phyloP scores from a whole-genome alignment of 2,797 vertebrate genomes.

The Pseudotriccus pelzelni region DNA sequence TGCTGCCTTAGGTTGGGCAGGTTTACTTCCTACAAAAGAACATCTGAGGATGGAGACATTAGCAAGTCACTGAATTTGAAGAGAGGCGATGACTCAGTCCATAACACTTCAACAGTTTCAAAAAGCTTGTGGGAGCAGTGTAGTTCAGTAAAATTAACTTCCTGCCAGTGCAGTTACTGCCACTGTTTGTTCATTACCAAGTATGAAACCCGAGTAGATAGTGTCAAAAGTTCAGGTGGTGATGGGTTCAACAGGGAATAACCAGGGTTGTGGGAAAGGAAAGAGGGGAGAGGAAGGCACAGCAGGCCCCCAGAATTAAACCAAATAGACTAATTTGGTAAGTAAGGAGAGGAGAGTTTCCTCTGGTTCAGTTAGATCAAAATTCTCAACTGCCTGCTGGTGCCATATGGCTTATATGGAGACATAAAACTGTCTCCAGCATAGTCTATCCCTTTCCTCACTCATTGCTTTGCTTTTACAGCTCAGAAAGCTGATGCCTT shows the following conservation, averaged over 20 bases:
- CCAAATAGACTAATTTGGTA: not conserved
- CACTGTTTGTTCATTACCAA: not conserved
- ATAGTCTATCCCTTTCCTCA: not conserved
- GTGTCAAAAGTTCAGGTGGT: slow-evolving; percentile 30
- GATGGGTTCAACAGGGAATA: not conserved
- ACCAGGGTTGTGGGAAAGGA: not conserved
- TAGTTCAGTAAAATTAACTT: not conserved
- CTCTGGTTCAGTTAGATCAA: not conserved
- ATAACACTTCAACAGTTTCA: not conserved
- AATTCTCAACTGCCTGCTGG: not conserved
- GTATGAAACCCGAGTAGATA: not conserved
- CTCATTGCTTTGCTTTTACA: not conserved
- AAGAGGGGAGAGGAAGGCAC: not conserved
- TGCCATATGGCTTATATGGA: not conserved
- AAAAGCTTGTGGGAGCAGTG: not conserved
- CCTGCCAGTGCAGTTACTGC: not conserved
- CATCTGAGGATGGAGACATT: not conserved
- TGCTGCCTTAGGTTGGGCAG: not conserved
- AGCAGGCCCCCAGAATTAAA: not conserved
- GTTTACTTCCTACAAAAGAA: not conserved
- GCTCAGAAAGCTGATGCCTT: not conserved
- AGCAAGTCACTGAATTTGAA: not conserved
- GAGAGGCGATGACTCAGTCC: slow-evolving; percentile 8
- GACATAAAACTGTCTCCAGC: not conserved
- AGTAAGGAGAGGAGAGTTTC: not conserved